Evolutionary conservation across 2,113 vertebrate genomes (phyloP).

Genomic region (Brienomyrus brachyistius): DNA sequence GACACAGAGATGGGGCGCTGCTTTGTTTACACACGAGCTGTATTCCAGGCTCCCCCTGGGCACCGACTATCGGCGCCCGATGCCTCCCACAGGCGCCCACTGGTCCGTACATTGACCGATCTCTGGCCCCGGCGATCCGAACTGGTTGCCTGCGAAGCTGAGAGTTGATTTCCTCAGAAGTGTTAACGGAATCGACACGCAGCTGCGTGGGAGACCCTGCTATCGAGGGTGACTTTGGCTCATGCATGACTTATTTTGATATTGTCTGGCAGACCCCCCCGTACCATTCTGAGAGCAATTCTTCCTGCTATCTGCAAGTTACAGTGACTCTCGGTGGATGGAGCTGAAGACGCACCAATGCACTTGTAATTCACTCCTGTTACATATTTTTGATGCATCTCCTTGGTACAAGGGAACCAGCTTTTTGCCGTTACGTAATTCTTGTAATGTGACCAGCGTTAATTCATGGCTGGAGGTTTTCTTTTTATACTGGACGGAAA

Average conservation of each 20-base stretch:
- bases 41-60: neutral
- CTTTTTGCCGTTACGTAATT: neutral
- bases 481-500: neutral
- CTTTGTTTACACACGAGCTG: neutral
- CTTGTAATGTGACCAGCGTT: neutral
- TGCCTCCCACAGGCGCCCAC: neutral
- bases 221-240: neutral
- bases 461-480: neutral
- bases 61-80: neutral
- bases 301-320: neutral
- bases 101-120: neutral
- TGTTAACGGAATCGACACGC: slow-evolving; percentile 24
- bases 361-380: neutral
- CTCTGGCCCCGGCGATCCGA: neutral
- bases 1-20: neutral
- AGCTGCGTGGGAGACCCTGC: slow-evolving; percentile 4
- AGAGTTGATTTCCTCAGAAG: neutral
- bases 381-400: neutral
- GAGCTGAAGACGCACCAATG: neutral
- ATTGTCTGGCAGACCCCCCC: neutral
- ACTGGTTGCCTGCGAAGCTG: neutral
- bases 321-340: neutral
- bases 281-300: neutral
- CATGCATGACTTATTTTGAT: neutral
- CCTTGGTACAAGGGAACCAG: neutral